Evolutionary conservation across 2,113 vertebrate species (phyloP).

Genomic region (Coryphaenoides rupestris): DNA sequence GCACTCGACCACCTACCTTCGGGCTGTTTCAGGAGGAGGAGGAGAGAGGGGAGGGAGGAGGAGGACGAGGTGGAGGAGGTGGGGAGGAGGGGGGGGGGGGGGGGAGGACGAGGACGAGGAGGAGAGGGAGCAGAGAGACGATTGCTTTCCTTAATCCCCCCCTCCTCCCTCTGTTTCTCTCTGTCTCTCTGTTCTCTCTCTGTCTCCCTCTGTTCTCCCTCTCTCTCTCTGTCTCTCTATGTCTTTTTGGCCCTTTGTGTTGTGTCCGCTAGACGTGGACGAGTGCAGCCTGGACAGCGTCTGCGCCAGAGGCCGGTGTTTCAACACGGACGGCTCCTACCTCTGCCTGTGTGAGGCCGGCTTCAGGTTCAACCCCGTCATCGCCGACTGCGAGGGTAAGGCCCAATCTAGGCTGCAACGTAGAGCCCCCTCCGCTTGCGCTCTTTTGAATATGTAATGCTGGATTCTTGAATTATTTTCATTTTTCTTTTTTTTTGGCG

Average conservation of each 20-base stretch:
- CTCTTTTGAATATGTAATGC: too few species aligned
- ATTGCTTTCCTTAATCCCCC: constrained; percentile 2
- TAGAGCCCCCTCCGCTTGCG: not conserved
- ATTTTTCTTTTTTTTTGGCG: too few species aligned
- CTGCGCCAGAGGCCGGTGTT: constrained; percentile 76
- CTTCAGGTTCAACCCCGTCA: constrained; percentile 78
- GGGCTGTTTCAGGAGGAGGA: too few species aligned
- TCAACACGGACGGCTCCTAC: constrained; percentile 86
- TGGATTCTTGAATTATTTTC: too few species aligned
- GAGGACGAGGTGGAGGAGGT: too few species aligned
- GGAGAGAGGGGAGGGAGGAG: too few species aligned
- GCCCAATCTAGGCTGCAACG: not conserved
- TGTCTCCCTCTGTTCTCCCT: too few species aligned
- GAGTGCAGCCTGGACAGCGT: constrained; percentile 76
- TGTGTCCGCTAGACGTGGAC: constrained; percentile 77
- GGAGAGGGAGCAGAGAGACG: too few species aligned
- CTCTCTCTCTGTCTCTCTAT: constrained; percentile 19
- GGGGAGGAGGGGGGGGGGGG: too few species aligned
- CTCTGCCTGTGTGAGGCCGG: constrained; percentile 83
- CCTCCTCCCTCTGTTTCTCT: constrained; percentile 10
- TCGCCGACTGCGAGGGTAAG: constrained; percentile 84
- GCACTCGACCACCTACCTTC: too few species aligned
- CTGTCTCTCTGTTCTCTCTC: too few species aligned
- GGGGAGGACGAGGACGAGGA: too few species aligned
- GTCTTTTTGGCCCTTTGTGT: constrained; percentile 4